Base-by-base conservation (phyloP, 2,888 invertebrate species). In the Dioctria rufipes region DNA sequence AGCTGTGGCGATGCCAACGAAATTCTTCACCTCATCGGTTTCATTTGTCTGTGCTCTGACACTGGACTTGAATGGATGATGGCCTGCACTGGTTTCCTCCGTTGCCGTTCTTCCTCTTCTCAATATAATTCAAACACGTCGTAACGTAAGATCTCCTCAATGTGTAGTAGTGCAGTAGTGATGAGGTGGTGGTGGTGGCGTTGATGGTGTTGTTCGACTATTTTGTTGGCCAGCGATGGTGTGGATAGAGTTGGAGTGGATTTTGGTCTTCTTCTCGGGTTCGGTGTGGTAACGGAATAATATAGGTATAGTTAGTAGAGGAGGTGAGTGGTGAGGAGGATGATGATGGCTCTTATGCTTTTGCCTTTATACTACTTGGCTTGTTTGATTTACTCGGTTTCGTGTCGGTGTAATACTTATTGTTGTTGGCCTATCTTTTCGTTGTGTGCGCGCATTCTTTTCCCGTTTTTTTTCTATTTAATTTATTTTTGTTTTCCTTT, bases 61-160 rank as follows among this genome's bases (percentile, higher is more conserved):
- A 63, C 77, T 61, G 77, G 77, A 77, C 77, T 61, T 77, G 61
- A 49, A 49, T 77, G 63, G 77, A 63, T 77, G 77, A 77, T 77
- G 77, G 77, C 51, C 77, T 77, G 77, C 77, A 49, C 43, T 49
- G 58, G 73, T 25, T 25, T 60, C 54, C 40, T 37, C n/a, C 25
- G 60, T 25, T n/a, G 60, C 60, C n/a, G n/a, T 60, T 13, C 69
- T n/a, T 9, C n/a, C 39, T 71, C 71, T 37, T 25, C 25, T 1
- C 25, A 25, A 25, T 25, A 2, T 25, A 25, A 25, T 25, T 25
- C 25, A 25, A 25, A 25, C 25, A 25, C 25, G 25, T 25, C 25
- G 25, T 25, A 25, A 25, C 25, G 25, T 25, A 25, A 25, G 25
- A 25, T 25, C 25, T 25, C 25, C 25, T 25, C 25, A 25, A 25